Evolutionary conservation across 2,113 vertebrate species (phyloP).

Genomic region (Ochotona curzoniae): DNA sequence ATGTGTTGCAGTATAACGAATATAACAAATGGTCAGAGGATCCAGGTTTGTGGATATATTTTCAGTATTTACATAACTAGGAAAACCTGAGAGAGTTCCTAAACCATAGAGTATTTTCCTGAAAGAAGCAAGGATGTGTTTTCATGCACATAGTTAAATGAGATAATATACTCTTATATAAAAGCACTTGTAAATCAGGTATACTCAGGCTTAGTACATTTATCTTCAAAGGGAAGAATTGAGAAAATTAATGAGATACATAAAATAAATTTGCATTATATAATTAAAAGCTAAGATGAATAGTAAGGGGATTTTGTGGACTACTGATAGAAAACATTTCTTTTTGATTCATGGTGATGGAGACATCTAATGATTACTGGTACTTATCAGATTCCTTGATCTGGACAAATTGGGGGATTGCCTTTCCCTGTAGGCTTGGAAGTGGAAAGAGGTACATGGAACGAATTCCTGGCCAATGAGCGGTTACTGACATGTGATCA

Average conservation of each 20-base stretch:
- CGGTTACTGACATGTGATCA: background rate
- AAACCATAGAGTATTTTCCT: background rate
- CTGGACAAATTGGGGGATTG: background rate
- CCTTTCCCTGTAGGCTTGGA: background rate
- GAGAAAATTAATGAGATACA: conserved; percentile 6
- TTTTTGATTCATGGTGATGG: background rate
- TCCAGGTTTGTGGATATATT: background rate
- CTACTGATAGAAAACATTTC: background rate
- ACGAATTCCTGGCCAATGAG: background rate
- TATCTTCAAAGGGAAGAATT: background rate
- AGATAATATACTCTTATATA: background rate
- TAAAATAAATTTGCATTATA: conserved; percentile 10
- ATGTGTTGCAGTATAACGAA: background rate
- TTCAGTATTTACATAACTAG: background rate
- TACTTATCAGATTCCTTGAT: background rate
- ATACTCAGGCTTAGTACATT: background rate
- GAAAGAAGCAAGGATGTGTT: background rate
- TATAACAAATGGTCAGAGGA: background rate
- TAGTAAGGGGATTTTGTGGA: conserved; percentile 7
- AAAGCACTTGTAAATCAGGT: background rate
- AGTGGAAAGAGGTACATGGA: background rate
- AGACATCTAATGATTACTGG: background rate
- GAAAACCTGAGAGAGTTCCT: background rate
- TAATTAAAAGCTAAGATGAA: conserved; percentile 27
- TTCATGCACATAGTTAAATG: background rate